Evolutionary conservation across 2,888 invertebrate genomes (phyloP).

Genomic region (Dynastes maya): DNA sequence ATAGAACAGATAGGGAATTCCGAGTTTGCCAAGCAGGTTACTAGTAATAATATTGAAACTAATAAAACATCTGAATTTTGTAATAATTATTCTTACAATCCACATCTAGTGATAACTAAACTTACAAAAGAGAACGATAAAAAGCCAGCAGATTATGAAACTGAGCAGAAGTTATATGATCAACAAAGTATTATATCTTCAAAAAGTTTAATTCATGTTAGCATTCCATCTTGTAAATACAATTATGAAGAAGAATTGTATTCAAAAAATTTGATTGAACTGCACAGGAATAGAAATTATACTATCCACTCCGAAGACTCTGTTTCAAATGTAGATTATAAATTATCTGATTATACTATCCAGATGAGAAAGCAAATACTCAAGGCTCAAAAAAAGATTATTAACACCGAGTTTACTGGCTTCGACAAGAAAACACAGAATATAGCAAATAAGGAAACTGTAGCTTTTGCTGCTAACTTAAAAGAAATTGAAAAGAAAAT

Average conservation of each 20-base stretch:
- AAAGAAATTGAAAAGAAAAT: conserved; percentile 41
- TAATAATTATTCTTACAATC: not conserved
- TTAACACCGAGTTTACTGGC: conserved; percentile 28
- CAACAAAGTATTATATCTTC: conserved; percentile 6
- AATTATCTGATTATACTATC: conserved; percentile 39
- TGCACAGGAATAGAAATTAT: conserved; percentile 50
- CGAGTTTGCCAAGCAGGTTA: not conserved
- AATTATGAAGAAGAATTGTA: conserved; percentile 22
- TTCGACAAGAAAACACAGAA: conserved; percentile 41
- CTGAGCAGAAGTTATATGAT: not conserved
- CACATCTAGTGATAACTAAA: not conserved
- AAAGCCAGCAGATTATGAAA: not conserved
- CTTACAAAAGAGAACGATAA: not conserved
- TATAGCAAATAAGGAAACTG: conserved; percentile 23
- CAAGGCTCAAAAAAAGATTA: conserved; percentile 26
- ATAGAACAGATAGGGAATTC: not conserved
- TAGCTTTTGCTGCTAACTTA: conserved; percentile 27
- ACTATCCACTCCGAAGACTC: conserved; percentile 45
- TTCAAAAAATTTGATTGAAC: conserved; percentile 48
- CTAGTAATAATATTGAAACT: not conserved
- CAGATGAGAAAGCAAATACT: conserved; percentile 29
- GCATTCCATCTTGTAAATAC: conserved; percentile 15
- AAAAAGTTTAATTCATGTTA: conserved; percentile 39
- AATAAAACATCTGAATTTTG: not conserved
- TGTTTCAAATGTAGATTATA: conserved; percentile 37